These are phyloP conservation scores for Rhagologus leucostigma DNA, from an alignment of 2,113 vertebrate genomes.

Conservation along the genomic window DNA sequence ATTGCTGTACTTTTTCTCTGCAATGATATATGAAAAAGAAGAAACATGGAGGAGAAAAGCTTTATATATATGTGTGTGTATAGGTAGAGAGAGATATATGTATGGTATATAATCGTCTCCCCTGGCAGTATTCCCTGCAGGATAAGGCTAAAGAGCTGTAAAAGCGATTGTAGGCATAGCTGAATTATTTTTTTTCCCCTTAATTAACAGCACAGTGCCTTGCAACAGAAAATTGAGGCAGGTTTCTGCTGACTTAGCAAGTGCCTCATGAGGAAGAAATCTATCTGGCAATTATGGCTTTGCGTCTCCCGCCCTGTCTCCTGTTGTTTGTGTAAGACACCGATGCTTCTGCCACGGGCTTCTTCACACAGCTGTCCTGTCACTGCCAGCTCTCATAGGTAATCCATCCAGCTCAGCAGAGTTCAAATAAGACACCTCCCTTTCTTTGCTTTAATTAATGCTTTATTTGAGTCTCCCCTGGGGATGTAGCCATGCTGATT, in stretches of 20 bases:
- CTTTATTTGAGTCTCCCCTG: slow-evolving; percentile 21
- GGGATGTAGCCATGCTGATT: slow-evolving; percentile 43
- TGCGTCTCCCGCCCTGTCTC: slow-evolving; percentile 18
- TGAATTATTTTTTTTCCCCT: background rate
- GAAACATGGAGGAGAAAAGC: background rate
- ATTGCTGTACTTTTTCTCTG: background rate
- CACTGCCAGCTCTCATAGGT: slow-evolving; percentile 54
- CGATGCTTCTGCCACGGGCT: slow-evolving; percentile 39
- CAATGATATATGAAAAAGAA: background rate
- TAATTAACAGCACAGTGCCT: slow-evolving; percentile 11
- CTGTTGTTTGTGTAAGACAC: slow-evolving; percentile 49
- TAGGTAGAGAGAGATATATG: background rate
- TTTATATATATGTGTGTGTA: too few species aligned
- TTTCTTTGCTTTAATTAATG: slow-evolving; percentile 44
- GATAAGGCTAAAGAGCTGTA: background rate
- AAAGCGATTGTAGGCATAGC: background rate
- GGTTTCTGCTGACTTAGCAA: slow-evolving; percentile 53
- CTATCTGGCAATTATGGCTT: slow-evolving; percentile 52
- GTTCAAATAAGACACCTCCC: slow-evolving; percentile 50
- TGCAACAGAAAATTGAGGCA: slow-evolving; percentile 38
- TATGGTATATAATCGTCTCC: background rate
- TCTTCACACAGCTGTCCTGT: slow-evolving; percentile 41
- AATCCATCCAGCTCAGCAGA: slow-evolving; percentile 60
- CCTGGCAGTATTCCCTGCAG: background rate
- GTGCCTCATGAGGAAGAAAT: slow-evolving; percentile 48